Evolutionary conservation across 1,140 invertebrate species (phyloP), one percentile per base, ranked within the genome.

Genomic region (Pachyrhynchus sulphureomaculatus): DNA sequence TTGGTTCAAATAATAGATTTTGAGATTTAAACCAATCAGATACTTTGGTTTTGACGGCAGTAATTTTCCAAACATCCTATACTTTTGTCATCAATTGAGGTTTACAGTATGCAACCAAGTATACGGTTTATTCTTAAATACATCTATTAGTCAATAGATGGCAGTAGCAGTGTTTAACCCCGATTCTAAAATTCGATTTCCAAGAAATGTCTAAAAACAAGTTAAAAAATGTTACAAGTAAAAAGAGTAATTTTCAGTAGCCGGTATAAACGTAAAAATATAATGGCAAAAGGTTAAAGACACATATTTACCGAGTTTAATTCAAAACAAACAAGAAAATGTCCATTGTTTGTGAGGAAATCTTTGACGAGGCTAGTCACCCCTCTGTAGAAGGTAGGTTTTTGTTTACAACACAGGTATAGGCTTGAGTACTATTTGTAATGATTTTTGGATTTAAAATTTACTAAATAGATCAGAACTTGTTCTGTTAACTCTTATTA

Each of bases 361-460:
- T 91, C 49, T 92, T 91, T 76, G 88, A 91, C 76, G 89, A 89
- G 78, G 83, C 85, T 54, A 90, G 88, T 69, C 83, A 87, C 71
- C 88, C 89, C 49, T 89, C 88, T 13, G 82, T 85, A 59, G 87
- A 90, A 80, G 89, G 89, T 91, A 79, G 17, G n/a, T 33, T 12
- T 56, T 64, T 62, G 42, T 60, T 36, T 54, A 54, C 29, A 45
- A 29, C 5, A 23, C 24, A 21, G 34, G 8, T 26, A 29, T 37
- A 20, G 29, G 17, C 49, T 33, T 33, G 24, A 37, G 23, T 47
- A 12, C 32, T 20, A 29, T 32, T 53, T 21, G n/a, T n/a, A n/a
- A n/a, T 33, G 2, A 37, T 2, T 37, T 60, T 39, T 60, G 3
- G 47, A 15, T n/a, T 53, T 9, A 24, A 32, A 8, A 20, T 23